Base-by-base conservation (phyloP, 1,140 invertebrate species). In the Bacillus rossius region DNA sequence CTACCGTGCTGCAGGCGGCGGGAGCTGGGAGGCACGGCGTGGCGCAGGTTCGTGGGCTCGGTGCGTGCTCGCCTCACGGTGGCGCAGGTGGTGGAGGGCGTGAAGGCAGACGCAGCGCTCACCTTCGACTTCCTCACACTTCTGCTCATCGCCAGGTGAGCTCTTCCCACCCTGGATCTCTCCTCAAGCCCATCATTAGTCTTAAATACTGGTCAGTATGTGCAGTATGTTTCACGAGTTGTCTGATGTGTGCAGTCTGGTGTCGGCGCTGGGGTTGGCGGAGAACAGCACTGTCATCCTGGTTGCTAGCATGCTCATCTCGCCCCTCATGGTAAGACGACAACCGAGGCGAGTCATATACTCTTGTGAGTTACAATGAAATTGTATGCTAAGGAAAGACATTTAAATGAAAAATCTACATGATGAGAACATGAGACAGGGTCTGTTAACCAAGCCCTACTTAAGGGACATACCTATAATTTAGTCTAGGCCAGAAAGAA, bases 291-390 rank as follows among this genome's bases (percentile, higher is more conserved):
- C 83, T 8, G 82, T 89, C 13, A 78, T 82, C 59, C 66, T 90
- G 23, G 84, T 89, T 3, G 87, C 87, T 29, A 87, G 85, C 66
- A 90, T 91, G 87, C 74, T 91, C 1, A 84, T 90, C 26, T 90
- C 87, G 0, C 88, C 88, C 0, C 71, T 90, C 2, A 90, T 90
- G 87, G 85, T 85, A 75, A 73, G 70, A 68, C n/a, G n/a, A n/a
- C n/a, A n/a, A n/a, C n/a, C n/a, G n/a, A n/a, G n/a, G n/a, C n/a
- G n/a, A n/a, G n/a, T n/a, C n/a, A n/a, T n/a, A n/a, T n/a, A n/a
- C n/a, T n/a, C n/a, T n/a, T n/a, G n/a, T n/a, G n/a, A n/a, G n/a
- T n/a, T n/a, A n/a, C n/a, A n/a, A n/a, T n/a, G n/a, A n/a, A n/a
- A n/a, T n/a, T n/a, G n/a, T n/a, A n/a, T n/a, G n/a, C n/a, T n/a